Percentiles rank a stretch among this genome's conserved stretches.
These are phyloP conservation scores for Bursaphelenchus okinawaensis DNA, from an alignment of 2,888 invertebrate genomes.

Conservation along the genomic window DNA sequence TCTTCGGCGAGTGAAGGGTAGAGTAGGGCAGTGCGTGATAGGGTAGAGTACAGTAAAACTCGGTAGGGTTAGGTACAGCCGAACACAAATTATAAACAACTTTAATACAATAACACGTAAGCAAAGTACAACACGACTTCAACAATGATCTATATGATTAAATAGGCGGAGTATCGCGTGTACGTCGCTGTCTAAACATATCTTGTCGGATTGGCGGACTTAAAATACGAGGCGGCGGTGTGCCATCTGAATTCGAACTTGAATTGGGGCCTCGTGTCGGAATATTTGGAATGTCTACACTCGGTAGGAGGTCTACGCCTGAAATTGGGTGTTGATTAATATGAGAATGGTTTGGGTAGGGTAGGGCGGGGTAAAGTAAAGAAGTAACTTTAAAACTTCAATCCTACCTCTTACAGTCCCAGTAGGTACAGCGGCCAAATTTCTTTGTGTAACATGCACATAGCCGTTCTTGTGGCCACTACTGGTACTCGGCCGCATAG, in stretches of 20 bases:
- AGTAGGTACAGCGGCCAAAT: conserved; percentile 9
- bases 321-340: too few species aligned
- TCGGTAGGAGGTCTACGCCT: conserved; percentile 35
- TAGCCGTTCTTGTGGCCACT: conserved; percentile 2
- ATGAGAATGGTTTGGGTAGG: not conserved
- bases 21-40: too few species aligned
- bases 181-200: conserved; percentile 15
- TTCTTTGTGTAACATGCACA: conserved; percentile 21
- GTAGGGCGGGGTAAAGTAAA: too few species aligned
- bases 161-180: not conserved
- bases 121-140: too few species aligned
- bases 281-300: conserved; percentile 42
- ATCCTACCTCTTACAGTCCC: conserved; percentile 2
- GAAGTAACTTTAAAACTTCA: too few species aligned
- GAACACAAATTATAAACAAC: too few species aligned
- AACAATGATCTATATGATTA: too few species aligned
- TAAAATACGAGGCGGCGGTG: conserved; percentile 38
- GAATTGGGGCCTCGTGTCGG: conserved; percentile 15
- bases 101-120: too few species aligned
- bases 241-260: conserved; percentile 11
- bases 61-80: too few species aligned
- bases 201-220: conserved; percentile 33
- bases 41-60: too few species aligned
- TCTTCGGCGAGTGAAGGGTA: too few species aligned
- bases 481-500: not conserved